Evolutionary conservation across 1,140 invertebrate species (phyloP).

Genomic region (Maconellicoccus hirsutus): DNA sequence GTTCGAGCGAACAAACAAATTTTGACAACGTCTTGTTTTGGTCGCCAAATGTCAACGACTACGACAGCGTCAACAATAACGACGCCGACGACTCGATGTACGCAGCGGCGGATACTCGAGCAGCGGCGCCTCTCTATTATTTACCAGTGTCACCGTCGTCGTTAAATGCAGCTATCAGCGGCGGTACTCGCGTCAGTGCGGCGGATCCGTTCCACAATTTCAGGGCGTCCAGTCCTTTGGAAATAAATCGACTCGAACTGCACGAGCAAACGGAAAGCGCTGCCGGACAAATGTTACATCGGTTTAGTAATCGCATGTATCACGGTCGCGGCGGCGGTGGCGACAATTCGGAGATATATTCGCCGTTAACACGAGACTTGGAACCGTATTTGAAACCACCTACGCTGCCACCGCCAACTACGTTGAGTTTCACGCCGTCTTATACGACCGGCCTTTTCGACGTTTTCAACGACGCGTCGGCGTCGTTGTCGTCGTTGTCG

Average conservation of each 20-base stretch:
- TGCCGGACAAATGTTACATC: not conserved
- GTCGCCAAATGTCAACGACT: not conserved
- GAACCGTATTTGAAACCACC: constrained; percentile 2
- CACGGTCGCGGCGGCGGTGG: not conserved
- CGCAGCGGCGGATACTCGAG: not conserved
- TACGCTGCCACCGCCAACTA: not conserved
- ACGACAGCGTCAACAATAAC: not conserved
- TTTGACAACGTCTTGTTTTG: no score
- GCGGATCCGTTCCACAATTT: not conserved
- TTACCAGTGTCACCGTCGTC: not conserved
- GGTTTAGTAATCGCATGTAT: constrained; percentile 10
- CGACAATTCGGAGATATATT: not conserved
- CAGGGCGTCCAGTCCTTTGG: not conserved
- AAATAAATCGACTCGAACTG: not conserved
- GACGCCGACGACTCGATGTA: not conserved
- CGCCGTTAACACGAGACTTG: not conserved
- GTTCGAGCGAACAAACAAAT: no score
- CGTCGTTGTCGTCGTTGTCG: not conserved
- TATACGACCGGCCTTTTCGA: not conserved
- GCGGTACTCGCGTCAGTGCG: not conserved
- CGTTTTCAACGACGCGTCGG: not conserved
- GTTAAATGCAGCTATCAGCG: no score
- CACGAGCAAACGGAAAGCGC: not conserved
- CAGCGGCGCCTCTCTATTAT: not conserved
- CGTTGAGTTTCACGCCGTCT: constrained; percentile 8